Conservation (phyloP, 2,797 vertebrate genomes). For the Pangasius djambal region DNA sequence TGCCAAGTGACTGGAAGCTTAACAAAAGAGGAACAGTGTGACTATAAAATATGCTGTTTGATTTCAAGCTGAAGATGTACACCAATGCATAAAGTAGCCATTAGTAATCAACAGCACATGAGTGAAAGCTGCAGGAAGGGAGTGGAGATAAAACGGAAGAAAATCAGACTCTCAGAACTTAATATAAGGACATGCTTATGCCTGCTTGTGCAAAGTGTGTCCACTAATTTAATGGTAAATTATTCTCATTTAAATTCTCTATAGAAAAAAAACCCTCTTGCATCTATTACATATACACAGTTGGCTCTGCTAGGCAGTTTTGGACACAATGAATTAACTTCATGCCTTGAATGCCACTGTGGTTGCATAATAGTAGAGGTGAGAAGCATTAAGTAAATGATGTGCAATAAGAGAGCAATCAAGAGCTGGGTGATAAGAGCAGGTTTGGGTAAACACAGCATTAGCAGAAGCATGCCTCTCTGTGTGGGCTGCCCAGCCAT, state of each 20-base stretch:
- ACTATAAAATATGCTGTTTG: neutral
- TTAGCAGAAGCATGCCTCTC: conserved; percentile 72
- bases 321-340: conserved; percentile 37
- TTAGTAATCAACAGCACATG: neutral
- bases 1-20: neutral
- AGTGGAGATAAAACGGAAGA: neutral
- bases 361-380: conserved; percentile 73
- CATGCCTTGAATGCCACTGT: conserved; percentile 55
- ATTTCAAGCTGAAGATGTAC: neutral
- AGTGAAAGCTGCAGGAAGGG: neutral
- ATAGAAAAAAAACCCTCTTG: neutral
- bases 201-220: neutral
- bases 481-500: conserved; percentile 75
- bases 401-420: conserved; percentile 77
- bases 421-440: conserved; percentile 70
- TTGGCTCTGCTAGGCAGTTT: conserved; percentile 15
- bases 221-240: neutral
- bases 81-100: neutral
- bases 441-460: conserved; percentile 73
- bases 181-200: neutral
- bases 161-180: neutral
- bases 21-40: neutral
- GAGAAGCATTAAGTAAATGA: conserved; percentile 77
- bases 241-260: neutral
- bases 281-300: neutral